phyloP scores from a whole-genome alignment of 2,888 invertebrate genomes.

The Himalopsyche japonica region DNA sequence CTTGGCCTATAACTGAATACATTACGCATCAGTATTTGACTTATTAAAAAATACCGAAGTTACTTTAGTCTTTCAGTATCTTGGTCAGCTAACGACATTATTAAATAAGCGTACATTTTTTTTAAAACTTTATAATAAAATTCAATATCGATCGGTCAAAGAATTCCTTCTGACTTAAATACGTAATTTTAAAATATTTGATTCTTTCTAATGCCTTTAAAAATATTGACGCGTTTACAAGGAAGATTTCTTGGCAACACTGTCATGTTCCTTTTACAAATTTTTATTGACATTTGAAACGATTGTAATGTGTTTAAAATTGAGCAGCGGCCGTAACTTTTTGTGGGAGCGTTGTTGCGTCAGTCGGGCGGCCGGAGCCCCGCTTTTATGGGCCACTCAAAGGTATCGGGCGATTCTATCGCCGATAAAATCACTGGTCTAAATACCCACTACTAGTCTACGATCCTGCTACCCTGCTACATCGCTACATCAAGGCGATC shows the following conservation, averaged over 20 bases:
- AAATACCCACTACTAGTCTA: neutral
- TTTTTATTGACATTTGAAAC: constrained; percentile 19
- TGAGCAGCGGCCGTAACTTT: constrained; percentile 25
- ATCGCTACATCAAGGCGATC: neutral
- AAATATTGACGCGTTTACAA: no score
- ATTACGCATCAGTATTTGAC: no score
- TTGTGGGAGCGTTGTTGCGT: constrained; percentile 19
- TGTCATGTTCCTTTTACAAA: neutral
- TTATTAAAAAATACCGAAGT: no score
- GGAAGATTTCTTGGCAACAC: neutral
- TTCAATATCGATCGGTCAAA: no score
- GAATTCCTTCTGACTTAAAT: no score
- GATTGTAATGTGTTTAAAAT: constrained; percentile 20
- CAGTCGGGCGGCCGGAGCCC: neutral
- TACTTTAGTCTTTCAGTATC: no score
- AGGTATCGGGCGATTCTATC: neutral
- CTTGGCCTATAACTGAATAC: no score
- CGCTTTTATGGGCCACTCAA: neutral
- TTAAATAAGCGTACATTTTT: no score
- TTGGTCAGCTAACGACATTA: no score
- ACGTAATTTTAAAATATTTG: no score
- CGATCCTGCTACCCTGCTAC: neutral
- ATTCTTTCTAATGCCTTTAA: no score
- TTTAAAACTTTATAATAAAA: no score
- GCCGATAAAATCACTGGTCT: neutral